Evolutionary conservation across 2,113 vertebrate species (phyloP), one percentile per base, ranked within the genome.

Genomic region (Lota lota): DNA sequence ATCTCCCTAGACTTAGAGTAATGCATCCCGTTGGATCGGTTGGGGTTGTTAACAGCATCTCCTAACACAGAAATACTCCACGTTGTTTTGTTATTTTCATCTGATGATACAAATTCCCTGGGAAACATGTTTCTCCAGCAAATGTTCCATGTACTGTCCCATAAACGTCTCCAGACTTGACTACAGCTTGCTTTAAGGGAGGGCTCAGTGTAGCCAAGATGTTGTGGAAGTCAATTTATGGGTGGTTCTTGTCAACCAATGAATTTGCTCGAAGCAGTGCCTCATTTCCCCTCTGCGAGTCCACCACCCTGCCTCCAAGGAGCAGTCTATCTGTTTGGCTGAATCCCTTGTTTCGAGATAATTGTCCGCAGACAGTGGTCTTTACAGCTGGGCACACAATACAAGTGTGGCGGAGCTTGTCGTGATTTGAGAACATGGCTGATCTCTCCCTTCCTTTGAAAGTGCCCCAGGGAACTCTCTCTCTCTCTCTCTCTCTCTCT

Each of bases 131-230:
- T 75, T 82, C 50, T 70, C 67, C 67, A 67, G 74, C 72, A 78
- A 69, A 79, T 76, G 68, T 69, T 80, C 66, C 68, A 66, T 78
- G 76, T 73, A 51, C 59, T 79, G 67, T 76, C 83, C 69, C 63
- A 73, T 83, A 88, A 85, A 85, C 82, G 72, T 76, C 77, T 81
- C 74, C 86, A 85, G 74, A 79, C 64, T 19, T 59, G 67, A 68
- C 67, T 69, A 28, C 22, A 79, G 59, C 66, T 73, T 36, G 22
- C 67, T 75, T 80, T 66, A 33, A 24, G 40, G 40, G 10, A 60
- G 19, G 79, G 73, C 63, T 70, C 40, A 33, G 63, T 59, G 69
- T 77, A 83, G 75, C 78, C 72, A 82, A 82, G 2, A 68, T 76
- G 66, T 68, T 69, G 12, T 47, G 63, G 65, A 58, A 75, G 69